Conservation (phyloP, 2,797 vertebrate species). For the Scolopax rusticola region DNA sequence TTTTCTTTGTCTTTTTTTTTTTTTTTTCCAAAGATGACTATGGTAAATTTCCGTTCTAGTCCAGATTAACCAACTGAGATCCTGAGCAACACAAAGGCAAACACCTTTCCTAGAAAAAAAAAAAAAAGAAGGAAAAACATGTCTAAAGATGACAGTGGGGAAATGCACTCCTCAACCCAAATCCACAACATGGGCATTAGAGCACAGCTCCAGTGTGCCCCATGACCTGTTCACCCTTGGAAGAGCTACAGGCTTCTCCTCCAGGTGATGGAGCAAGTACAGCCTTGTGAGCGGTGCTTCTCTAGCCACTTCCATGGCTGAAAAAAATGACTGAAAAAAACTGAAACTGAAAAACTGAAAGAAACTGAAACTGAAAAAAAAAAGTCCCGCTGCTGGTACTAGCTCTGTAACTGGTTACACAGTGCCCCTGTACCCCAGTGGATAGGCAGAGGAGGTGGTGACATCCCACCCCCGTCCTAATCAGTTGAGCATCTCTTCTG, state of each 20-base stretch:
- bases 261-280: neutral
- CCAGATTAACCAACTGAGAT: neutral
- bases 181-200: fast-evolving
- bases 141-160: neutral
- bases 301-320: neutral
- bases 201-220: neutral
- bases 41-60: neutral
- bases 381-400: neutral
- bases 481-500: neutral
- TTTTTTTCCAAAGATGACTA: fast-evolving
- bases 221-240: fast-evolving
- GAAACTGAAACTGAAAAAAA: neutral
- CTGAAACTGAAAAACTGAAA: too few species aligned
- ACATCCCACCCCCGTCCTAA: neutral
- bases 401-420: neutral
- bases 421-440: neutral
- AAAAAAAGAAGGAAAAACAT: neutral
- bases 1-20: fast-evolving
- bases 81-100: neutral
- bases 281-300: neutral
- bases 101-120: neutral
- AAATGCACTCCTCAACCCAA: neutral
- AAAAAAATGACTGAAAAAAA: too few species aligned
- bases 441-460: neutral
- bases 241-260: neutral